Conservation (phyloP, 2,888 invertebrate species). For the Osedax fenrisi region DNA sequence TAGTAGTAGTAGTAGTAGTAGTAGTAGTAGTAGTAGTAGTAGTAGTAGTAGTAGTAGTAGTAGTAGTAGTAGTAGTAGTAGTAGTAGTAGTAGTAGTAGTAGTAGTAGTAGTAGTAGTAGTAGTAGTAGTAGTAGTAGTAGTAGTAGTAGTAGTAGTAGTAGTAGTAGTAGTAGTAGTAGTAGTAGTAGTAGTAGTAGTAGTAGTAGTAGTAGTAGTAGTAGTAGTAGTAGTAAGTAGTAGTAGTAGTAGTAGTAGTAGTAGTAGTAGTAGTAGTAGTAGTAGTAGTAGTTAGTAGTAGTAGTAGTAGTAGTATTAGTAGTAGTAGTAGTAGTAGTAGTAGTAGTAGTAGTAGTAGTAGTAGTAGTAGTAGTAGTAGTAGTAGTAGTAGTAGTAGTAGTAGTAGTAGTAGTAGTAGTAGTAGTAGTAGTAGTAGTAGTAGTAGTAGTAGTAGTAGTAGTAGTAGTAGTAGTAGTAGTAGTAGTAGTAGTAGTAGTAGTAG, state of each 20-base stretch:
- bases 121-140: neutral
- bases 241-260: conserved; percentile 9
- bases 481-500: neutral
- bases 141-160: neutral
- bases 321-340: neutral
- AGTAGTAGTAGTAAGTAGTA: too few relatives aligned
- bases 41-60: neutral
- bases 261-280: too few relatives aligned
- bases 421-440: neutral
- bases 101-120: conserved; percentile 14
- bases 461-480: neutral
- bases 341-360: neutral
- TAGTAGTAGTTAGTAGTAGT: too few relatives aligned
- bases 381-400: neutral
- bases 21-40: conserved; percentile 18
- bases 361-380: neutral
- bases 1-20: conserved; percentile 23
- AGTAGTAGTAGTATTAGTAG: too few relatives aligned
- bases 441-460: neutral
- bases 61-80: neutral
- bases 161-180: conserved; percentile 12
- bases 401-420: neutral
- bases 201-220: conserved; percentile 15
- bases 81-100: neutral
- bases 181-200: conserved; percentile 18